These are phyloP conservation scores for Molanna angustata DNA, from an alignment of 2,888 invertebrate species.

Conservation along the genomic window DNA sequence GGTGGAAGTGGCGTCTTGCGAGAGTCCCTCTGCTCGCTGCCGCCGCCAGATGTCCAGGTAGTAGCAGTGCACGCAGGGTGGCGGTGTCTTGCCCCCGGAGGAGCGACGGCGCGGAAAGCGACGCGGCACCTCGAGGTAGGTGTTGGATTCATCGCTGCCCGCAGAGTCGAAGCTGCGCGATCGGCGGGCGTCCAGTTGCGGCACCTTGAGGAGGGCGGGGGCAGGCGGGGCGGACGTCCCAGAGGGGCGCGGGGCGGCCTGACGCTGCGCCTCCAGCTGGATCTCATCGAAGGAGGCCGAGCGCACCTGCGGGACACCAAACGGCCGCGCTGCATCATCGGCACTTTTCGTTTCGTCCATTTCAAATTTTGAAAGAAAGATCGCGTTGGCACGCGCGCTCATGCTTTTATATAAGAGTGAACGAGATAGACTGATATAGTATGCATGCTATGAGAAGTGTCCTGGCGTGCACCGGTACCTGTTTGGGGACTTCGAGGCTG, in stretches of 20 bases:
- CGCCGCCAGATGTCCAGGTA: constrained; percentile 73
- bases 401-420: constrained; percentile 15
- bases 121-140: constrained; percentile 58
- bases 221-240: constrained; percentile 42
- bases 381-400: constrained; percentile 24
- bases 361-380: constrained; percentile 24
- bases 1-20: constrained; percentile 49
- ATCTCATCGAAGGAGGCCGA: constrained; percentile 90
- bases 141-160: constrained; percentile 66
- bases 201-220: constrained; percentile 61
- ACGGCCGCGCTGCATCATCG: constrained; percentile 25
- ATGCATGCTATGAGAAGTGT: constrained; percentile 63
- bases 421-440: constrained; percentile 11
- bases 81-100: constrained; percentile 62
- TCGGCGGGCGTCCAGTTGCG: constrained; percentile 64
- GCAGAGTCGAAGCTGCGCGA: constrained; percentile 81
- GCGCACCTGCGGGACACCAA: constrained; percentile 57
- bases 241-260: constrained; percentile 39
- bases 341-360: constrained; percentile 21
- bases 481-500: constrained; percentile 87
- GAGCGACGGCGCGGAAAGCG: constrained; percentile 63
- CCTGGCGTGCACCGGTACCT: constrained; percentile 51
- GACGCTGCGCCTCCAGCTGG: constrained; percentile 72
- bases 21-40: constrained; percentile 48
- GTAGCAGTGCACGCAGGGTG: constrained; percentile 74